A percentile compares a stretch with the other conserved stretches of the same genome.
phyloP scores from a whole-genome alignment of 2,888 invertebrate genomes.

The Melikaiella ostensackeni region DNA sequence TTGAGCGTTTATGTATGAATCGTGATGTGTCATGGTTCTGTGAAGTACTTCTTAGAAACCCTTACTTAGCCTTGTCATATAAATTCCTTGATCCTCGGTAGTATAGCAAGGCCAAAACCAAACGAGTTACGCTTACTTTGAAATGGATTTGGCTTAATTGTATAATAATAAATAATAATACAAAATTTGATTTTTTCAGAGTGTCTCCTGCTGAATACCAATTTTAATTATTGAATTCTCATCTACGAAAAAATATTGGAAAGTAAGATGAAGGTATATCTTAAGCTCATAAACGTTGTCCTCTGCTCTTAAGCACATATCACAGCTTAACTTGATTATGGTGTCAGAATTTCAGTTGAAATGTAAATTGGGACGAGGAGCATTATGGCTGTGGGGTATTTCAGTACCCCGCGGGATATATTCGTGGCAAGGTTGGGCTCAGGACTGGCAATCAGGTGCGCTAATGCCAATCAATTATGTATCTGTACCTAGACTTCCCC shows the following conservation, averaged over 20 bases:
- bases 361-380: slow-evolving; percentile 28
- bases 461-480: slow-evolving; percentile 77
- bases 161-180: too few relatives aligned
- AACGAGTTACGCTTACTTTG: too few relatives aligned
- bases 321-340: slow-evolving; percentile 26
- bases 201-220: too few relatives aligned
- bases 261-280: not conserved
- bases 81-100: too few relatives aligned
- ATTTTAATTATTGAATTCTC: too few relatives aligned
- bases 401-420: slow-evolving; percentile 63
- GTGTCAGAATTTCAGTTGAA: slow-evolving; percentile 29
- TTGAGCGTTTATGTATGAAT: too few relatives aligned
- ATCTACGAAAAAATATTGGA: not conserved
- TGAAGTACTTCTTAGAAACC: too few relatives aligned
- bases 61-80: too few relatives aligned
- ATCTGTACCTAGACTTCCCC: slow-evolving; percentile 58
- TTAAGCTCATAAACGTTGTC: not conserved
- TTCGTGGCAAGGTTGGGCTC: slow-evolving; percentile 53
- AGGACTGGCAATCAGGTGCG: slow-evolving; percentile 72
- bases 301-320: slow-evolving; percentile 16
- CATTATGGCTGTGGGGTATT: slow-evolving; percentile 52
- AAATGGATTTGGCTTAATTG: too few relatives aligned
- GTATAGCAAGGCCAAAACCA: too few relatives aligned
- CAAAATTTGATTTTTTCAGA: too few relatives aligned
- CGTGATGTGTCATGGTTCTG: too few relatives aligned